Base-by-base conservation (phyloP, 2,888 invertebrate species). In the Apocheima hispidaria region DNA sequence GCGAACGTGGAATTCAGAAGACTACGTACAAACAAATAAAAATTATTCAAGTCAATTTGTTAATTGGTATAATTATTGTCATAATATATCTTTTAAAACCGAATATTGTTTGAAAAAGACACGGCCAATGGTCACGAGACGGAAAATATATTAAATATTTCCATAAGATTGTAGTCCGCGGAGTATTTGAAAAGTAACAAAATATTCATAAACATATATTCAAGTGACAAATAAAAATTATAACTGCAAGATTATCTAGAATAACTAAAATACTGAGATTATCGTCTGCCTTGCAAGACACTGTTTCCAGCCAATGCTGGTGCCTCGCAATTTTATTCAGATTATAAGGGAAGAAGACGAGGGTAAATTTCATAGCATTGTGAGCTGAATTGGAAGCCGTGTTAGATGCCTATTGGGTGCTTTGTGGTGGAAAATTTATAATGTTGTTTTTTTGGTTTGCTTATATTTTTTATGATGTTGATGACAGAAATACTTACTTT, bases 311-410 rank as follows among this genome's bases (percentile, higher is more conserved):
- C n/a, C 30, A 49, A 60, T 55, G 58, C 44, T 62, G 57, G 60
- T 56, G 65, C 52, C 60, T 67, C 54, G 65, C 66, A 70, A 70
- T 71, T 69, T 70, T 68, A 66, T 70, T 65, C 68, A 65, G 60
- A 66, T 71, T 69, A 65, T 60, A 70, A 60, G 58, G 66, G 61
- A 55, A 53, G 60, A 48, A 53, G 60, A 48, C 46, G 51, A 50
- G 63, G 66, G 65, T 56, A 59, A 44, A 62, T 65, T 66, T 61
- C 61, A 57, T 68, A 60, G 65, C 63, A 65, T 69, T 65, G 66
- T 66, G 56, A 62, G 43, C 62, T 51, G 65, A 60, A 71, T 70
- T 63, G 65, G 60, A 53, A 49, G 55, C 23, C 46, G 59, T 50
- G 46, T 63, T 55, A 62, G 60, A 60, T 57, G 63, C 60, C 58